Evolutionary conservation across 2,888 invertebrate genomes (phyloP).

Genomic region (Resseliella maxima): DNA sequence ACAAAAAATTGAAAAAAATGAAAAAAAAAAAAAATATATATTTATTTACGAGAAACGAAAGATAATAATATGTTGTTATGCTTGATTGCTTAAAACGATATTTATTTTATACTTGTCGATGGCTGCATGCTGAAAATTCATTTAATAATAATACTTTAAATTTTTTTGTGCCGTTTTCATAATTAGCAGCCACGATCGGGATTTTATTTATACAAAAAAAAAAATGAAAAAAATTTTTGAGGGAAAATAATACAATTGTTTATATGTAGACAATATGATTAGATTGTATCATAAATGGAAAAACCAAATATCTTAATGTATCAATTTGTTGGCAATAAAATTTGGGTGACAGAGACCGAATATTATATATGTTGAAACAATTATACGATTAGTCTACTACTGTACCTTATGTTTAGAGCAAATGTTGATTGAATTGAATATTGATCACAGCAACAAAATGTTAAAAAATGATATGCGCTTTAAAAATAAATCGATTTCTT

Average conservation of each 20-base stretch:
- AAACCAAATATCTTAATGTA: background rate
- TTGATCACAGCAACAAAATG: constrained; percentile 2
- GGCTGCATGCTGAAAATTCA: background rate
- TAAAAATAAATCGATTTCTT: constrained; percentile 42
- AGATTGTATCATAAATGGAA: background rate
- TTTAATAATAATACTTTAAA: background rate
- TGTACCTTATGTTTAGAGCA: constrained; percentile 21
- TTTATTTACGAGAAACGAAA: too few relatives aligned
- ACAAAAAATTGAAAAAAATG: background rate
- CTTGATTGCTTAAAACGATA: background rate
- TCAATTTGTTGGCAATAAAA: background rate
- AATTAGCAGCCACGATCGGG: too few relatives aligned
- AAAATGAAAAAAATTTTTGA: background rate
- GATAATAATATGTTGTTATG: background rate
- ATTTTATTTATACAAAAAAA: background rate
- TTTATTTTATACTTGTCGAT: background rate
- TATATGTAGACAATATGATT: background rate
- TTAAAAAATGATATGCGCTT: constrained; percentile 16
- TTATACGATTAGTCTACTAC: background rate
- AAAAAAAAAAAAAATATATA: background rate
- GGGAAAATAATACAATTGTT: too few relatives aligned
- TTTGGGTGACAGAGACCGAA: background rate
- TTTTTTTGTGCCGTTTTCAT: constrained; percentile 9
- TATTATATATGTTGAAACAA: background rate
- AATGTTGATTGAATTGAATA: background rate